phyloP scores from a whole-genome alignment of 2,888 invertebrate species.

The Halocaridina rubra region DNA sequence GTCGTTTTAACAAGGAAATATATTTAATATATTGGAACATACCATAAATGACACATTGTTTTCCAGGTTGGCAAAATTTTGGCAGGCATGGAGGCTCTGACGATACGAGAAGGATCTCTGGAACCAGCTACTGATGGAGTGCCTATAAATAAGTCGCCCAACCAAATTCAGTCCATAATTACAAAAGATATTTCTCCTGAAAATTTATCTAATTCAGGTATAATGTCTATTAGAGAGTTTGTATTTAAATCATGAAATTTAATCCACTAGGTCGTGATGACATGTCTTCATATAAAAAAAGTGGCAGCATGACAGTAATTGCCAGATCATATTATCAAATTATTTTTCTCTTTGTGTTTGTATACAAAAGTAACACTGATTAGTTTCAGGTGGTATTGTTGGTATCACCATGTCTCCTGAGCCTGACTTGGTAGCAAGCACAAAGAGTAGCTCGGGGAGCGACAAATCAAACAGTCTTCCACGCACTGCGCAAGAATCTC shows the following conservation, averaged over 20 bases:
- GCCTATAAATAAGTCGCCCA: conserved; percentile 23
- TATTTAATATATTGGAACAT: too few species aligned
- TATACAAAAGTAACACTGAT: too few species aligned
- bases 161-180: conserved; percentile 24
- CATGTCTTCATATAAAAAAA: too few species aligned
- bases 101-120: conserved; percentile 27
- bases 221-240: too few species aligned
- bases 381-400: conserved; percentile 44
- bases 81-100: conserved; percentile 26
- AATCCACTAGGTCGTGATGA: too few species aligned
- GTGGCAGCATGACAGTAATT: too few species aligned
- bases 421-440: conserved; percentile 51
- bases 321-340: too few species aligned
- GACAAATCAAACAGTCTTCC: conserved; percentile 52
- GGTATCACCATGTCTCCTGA: conserved; percentile 46
- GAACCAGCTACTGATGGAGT: not conserved
- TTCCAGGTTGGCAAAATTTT: conserved; percentile 40
- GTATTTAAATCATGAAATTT: too few species aligned
- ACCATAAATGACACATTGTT: too few species aligned
- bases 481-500: conserved; percentile 31
- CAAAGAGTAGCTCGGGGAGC: conserved; percentile 47
- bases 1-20: too few species aligned
- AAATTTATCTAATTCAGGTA: conserved; percentile 25
- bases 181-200: conserved; percentile 33
- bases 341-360: too few species aligned